Percentiles rank a stretch among this genome's conserved stretches.
phyloP scores from a whole-genome alignment of 2,797 vertebrate species.

The Melanitta fusca region DNA sequence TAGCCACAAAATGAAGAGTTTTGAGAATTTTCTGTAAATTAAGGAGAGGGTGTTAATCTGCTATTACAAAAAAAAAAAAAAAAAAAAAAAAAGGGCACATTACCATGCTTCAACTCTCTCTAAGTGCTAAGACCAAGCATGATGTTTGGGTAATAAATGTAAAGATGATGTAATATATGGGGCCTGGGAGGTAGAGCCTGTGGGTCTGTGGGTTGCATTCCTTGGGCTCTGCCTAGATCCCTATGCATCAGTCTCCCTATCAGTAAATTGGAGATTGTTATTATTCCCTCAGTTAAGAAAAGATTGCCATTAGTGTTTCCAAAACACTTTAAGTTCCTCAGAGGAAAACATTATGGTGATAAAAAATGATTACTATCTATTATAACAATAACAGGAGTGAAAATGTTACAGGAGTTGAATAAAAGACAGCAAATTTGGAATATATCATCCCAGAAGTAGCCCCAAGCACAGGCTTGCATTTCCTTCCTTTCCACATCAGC shows the following conservation, averaged over 20 bases:
- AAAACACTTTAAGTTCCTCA: background rate
- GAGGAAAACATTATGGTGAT: background rate
- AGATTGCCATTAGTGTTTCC: background rate
- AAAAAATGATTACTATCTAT: background rate
- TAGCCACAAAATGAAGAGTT: background rate
- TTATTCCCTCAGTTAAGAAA: background rate
- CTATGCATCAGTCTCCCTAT: background rate
- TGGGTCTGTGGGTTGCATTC: background rate
- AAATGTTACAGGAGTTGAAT: background rate
- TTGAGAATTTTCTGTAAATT: background rate
- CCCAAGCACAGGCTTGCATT: background rate
- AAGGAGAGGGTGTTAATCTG: background rate
- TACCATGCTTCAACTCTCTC: background rate
- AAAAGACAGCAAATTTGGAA: background rate
- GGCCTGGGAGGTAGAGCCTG: background rate
- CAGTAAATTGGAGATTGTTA: background rate
- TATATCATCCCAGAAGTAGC: background rate
- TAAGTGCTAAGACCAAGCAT: background rate
- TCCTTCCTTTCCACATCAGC: background rate
- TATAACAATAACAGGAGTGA: background rate
- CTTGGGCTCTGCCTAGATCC: background rate
- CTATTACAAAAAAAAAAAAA: background rate
- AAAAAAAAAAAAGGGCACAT: background rate
- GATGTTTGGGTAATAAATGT: background rate
- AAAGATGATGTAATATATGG: background rate